These are phyloP conservation scores for Pachymerium ferrugineum DNA, from an alignment of 2,888 invertebrate genomes.

Conservation along the genomic window DNA sequence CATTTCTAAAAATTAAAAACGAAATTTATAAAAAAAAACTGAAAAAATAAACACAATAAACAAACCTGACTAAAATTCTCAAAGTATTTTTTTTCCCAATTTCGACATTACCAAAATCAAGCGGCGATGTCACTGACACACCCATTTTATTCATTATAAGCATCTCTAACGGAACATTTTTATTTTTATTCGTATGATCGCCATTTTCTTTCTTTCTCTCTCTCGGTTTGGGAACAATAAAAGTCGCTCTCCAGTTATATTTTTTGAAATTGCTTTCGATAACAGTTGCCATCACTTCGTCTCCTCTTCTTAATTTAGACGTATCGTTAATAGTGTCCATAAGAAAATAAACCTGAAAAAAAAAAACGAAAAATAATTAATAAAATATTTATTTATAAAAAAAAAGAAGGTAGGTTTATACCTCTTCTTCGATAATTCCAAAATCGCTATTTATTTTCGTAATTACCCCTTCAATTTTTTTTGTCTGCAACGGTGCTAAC, in stretches of 20 bases:
- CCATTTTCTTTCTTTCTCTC: too few relatives aligned
- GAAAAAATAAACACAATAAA: not conserved
- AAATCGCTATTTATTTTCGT: not conserved
- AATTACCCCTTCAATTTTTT: not conserved
- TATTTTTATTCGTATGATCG: too few relatives aligned
- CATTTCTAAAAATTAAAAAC: not conserved
- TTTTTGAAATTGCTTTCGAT: constrained; percentile 12
- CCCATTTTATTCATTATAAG: not conserved
- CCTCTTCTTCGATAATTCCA: not conserved
- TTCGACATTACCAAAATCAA: not conserved
- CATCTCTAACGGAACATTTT: not conserved
- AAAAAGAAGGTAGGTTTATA: not conserved
- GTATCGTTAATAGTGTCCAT: not conserved
- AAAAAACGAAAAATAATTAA: not conserved
- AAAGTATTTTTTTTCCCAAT: not conserved
- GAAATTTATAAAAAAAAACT: not conserved
- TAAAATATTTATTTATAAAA: not conserved
- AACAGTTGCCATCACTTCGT: not conserved
- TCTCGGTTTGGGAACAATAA: not conserved
- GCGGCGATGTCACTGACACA: not conserved
- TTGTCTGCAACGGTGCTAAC: not conserved
- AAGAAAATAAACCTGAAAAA: not conserved
- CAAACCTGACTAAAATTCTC: not conserved
- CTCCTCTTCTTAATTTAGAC: not conserved
- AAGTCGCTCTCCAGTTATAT: constrained; percentile 25